Percentiles rank a stretch among this genome's conserved stretches.
phyloP scores from a whole-genome alignment of 2,797 vertebrate species.

The Emys orbicularis region DNA sequence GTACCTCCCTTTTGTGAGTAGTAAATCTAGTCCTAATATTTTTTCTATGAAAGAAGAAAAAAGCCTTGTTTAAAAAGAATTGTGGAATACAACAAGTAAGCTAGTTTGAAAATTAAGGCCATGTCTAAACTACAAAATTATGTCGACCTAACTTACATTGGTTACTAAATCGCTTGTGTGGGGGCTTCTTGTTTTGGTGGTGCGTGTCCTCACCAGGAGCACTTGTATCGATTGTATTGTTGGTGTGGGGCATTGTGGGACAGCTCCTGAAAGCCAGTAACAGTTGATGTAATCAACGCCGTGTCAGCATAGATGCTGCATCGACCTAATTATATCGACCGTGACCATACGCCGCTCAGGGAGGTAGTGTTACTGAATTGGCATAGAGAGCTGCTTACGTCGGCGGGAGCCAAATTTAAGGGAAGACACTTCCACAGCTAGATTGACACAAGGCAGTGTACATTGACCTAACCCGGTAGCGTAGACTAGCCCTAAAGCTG shows the following conservation, averaged over 20 bases:
- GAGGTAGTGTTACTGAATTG: neutral
- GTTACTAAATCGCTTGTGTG: neutral
- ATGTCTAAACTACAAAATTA: neutral
- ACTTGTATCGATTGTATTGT: neutral
- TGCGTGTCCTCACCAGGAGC: neutral
- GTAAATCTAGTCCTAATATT: neutral
- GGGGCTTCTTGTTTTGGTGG: neutral
- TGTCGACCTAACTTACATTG: neutral
- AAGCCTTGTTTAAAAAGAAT: neutral
- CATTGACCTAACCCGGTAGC: neutral
- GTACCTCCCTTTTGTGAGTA: neutral
- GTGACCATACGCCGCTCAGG: neutral
- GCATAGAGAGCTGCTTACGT: neutral
- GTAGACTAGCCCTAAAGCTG: neutral
- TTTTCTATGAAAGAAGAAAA: neutral
- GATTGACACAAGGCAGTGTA: neutral
- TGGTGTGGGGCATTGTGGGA: neutral
- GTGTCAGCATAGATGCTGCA: fast-evolving
- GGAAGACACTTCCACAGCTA: neutral
- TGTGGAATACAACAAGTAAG: neutral
- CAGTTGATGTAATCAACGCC: neutral
- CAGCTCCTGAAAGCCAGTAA: neutral
- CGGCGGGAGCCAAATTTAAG: neutral
- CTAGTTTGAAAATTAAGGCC: neutral
- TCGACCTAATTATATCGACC: neutral